Conservation (phyloP, 2,888 invertebrate species). For the Aricia artaxerxes region DNA sequence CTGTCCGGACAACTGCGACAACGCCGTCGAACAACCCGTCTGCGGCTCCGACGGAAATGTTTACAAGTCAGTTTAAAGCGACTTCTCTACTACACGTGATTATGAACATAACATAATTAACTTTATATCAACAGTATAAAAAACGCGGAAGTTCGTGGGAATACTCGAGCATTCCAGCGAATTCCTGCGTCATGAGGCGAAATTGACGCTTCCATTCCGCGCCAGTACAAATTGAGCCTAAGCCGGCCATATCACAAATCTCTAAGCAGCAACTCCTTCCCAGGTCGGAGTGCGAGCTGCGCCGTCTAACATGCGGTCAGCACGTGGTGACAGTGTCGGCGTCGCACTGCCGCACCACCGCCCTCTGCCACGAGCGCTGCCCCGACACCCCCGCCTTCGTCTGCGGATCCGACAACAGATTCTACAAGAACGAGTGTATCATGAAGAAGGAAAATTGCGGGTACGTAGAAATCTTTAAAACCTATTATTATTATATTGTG, state of each 20-base stretch:
- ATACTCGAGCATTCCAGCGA: no score
- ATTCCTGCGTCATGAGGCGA: no score
- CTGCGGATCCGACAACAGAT: constrained; percentile 94
- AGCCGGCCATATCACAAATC: background rate
- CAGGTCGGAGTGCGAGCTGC: constrained; percentile 91
- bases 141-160: no score
- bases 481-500: no score
- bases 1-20: constrained; percentile 79
- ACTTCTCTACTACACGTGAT: constrained; percentile 32
- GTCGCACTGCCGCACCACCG: constrained; percentile 92
- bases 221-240: no score
- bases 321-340: constrained; percentile 91
- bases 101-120: no score
- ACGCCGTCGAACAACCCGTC: constrained; percentile 84
- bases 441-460: constrained; percentile 96
- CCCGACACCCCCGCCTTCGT: constrained; percentile 88
- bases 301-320: constrained; percentile 90
- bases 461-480: constrained; percentile 58
- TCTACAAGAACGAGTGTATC: constrained; percentile 93
- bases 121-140: no score
- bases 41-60: constrained; percentile 95
- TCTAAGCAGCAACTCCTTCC: constrained; percentile 34
- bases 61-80: constrained; percentile 79
- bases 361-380: constrained; percentile 88
- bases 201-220: no score